phyloP scores from a whole-genome alignment of 1,140 invertebrate species.

The Lysiphlebus fabarum region DNA sequence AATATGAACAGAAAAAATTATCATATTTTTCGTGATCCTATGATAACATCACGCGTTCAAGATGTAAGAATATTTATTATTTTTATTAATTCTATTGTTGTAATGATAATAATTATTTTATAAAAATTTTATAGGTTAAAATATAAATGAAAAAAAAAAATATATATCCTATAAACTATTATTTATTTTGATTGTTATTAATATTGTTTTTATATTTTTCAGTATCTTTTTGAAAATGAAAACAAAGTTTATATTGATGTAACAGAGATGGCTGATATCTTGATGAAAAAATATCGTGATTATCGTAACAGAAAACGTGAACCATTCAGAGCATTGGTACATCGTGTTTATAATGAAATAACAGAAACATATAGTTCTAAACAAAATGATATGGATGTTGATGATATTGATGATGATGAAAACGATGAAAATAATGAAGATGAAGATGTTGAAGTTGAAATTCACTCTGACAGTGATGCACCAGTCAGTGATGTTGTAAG shows the following conservation, averaged over 20 bases:
- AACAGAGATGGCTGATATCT: constrained; percentile 68
- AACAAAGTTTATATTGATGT: constrained; percentile 71
- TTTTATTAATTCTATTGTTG: neutral
- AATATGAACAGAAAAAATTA: constrained; percentile 19
- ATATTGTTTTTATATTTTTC: constrained; percentile 43
- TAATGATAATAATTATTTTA: constrained; percentile 1
- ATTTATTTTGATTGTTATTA: constrained; percentile 7
- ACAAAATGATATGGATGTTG: neutral
- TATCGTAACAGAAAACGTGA: constrained; percentile 67
- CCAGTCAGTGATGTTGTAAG: constrained; percentile 28
- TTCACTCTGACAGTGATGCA: constrained; percentile 44
- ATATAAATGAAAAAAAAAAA: too few relatives aligned
- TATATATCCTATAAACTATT: too few relatives aligned
- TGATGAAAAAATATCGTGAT: constrained; percentile 68
- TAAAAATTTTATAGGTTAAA: neutral
- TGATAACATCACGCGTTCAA: constrained; percentile 29
- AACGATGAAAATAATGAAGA: constrained; percentile 50
- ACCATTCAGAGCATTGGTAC: constrained; percentile 64
- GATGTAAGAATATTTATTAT: constrained; percentile 24
- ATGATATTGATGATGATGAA: too few relatives aligned
- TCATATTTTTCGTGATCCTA: constrained; percentile 27
- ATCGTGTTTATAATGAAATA: constrained; percentile 58
- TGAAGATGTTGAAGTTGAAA: constrained; percentile 57
- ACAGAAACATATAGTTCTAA: constrained; percentile 43
- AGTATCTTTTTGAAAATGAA: constrained; percentile 70